These are phyloP conservation scores for Tetragnatha montana DNA, from an alignment of 2,888 invertebrate genomes.

Conservation along the genomic window DNA sequence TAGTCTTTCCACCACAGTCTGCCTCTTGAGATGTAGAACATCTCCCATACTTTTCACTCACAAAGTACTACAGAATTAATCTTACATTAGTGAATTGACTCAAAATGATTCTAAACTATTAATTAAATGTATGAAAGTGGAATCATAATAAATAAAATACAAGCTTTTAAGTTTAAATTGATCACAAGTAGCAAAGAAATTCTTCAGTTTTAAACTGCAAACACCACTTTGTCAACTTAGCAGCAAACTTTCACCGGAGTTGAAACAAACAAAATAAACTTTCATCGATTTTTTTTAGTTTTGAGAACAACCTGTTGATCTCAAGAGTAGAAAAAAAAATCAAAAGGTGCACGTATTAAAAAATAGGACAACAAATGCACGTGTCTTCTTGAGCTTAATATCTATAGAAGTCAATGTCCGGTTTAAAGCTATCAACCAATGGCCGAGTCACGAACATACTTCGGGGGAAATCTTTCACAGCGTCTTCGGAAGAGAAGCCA, in stretches of 20 bases:
- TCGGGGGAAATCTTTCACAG: conserved; percentile 5
- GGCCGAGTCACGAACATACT: conserved; percentile 38
- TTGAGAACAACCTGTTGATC: background rate
- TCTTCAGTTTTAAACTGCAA: background rate
- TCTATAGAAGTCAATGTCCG: conserved; percentile 57
- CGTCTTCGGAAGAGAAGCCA: background rate
- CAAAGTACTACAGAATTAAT: too few relatives aligned
- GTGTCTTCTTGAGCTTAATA: conserved; percentile 31
- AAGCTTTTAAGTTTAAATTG: background rate
- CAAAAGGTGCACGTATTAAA: background rate
- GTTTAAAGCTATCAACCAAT: conserved; percentile 51
- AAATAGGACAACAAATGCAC: conserved; percentile 55
- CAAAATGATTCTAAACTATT: too few relatives aligned
- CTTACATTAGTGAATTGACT: too few relatives aligned
- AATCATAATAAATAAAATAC: too few relatives aligned
- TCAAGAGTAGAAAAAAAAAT: background rate
- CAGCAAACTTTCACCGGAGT: background rate
- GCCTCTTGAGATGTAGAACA: conserved; percentile 77
- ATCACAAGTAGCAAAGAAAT: background rate
- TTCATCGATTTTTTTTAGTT: background rate
- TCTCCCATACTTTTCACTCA: conserved; percentile 76
- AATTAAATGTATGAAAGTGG: too few relatives aligned
- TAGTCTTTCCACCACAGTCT: conserved; percentile 88
- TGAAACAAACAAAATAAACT: background rate
- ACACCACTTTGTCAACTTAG: background rate